Evolutionary conservation across 2,797 vertebrate genomes (phyloP).

Genomic region (Pseudomugil tenellus): DNA sequence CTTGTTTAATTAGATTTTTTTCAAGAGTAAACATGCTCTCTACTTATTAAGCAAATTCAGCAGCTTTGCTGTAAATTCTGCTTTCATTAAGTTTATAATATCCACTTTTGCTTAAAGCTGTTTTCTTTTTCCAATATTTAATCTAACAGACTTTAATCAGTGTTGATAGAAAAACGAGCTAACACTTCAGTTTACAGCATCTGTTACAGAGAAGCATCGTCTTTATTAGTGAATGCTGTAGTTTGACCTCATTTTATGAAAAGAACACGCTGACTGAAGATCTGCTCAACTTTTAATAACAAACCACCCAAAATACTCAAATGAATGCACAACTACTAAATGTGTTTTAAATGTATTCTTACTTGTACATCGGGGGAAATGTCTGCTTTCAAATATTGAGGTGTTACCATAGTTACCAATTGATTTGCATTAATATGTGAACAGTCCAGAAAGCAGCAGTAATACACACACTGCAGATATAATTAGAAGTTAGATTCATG

Average conservation of each 20-base stretch:
- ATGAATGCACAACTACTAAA: background rate
- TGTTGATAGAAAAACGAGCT: background rate
- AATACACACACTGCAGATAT: background rate
- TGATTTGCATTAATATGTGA: background rate
- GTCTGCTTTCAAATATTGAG: background rate
- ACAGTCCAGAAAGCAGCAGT: background rate
- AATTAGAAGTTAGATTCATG: background rate
- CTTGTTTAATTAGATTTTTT: no score
- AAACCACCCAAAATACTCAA: background rate
- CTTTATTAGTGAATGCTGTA: background rate
- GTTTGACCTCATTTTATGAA: background rate
- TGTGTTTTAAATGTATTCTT: background rate
- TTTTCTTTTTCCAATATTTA: background rate
- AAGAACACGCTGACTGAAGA: background rate
- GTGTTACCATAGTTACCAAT: conserved; percentile 2
- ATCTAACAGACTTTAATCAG: background rate
- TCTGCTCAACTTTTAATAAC: conserved; percentile 7
- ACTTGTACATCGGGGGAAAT: background rate
- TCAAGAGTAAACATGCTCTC: background rate
- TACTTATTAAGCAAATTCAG: background rate
- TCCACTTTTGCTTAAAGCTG: background rate
- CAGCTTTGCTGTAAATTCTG: background rate
- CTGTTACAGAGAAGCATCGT: background rate
- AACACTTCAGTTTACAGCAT: background rate
- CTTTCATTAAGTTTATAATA: background rate